Evolutionary conservation across 1,140 invertebrate species (phyloP), one percentile per base, ranked within the genome.

Genomic region (Drosophila sulfurigaster): DNA sequence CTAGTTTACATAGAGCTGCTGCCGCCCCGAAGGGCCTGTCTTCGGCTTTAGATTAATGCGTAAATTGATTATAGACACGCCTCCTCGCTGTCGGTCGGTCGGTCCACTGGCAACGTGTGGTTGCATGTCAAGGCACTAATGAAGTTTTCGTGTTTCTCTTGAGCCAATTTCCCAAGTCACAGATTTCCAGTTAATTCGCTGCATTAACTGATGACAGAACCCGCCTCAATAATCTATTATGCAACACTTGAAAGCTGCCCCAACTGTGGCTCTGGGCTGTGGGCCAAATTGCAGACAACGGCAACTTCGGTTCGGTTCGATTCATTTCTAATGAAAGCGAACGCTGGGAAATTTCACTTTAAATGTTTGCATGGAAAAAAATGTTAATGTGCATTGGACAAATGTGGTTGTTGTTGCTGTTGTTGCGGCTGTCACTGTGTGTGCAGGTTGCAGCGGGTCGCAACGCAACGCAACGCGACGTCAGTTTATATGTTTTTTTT

Each of bases 271-370:
- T 43, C 3, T 43, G 41, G 41, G 41, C 41, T 43, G 41, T 43
- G 41, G 41, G n/a, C 41, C 41, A 43, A 43, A 43, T 43, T 43
- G 41, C 11, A 43, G 41, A 32, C 30, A 32, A 32, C 35, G 38
- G 35, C 52, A 66, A 58, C 52, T 57, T 66, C 56, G 58, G 56
- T 70, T 77, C 74, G 32, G 57, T 52, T 67, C 45, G 64, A 69
- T 70, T 78, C 77, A 88, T 87, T 87, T 87, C 82, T 87, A 88
- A 87, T 88, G 82, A 87, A 87, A 87, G 82, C 80, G 83, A 87
- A 80, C 77, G 82, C 60, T 77, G 69, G 51, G 49, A 86, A 87
- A 77, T 87, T 87, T 87, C 82, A 88, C 82, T 87, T 88, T 88
- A 81, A 72, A 49, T 57, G 20, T 32, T 63, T 65, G 59, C 69